Evolutionary conservation across 2,113 vertebrate species (phyloP).

Genomic region (Galbula dea): DNA sequence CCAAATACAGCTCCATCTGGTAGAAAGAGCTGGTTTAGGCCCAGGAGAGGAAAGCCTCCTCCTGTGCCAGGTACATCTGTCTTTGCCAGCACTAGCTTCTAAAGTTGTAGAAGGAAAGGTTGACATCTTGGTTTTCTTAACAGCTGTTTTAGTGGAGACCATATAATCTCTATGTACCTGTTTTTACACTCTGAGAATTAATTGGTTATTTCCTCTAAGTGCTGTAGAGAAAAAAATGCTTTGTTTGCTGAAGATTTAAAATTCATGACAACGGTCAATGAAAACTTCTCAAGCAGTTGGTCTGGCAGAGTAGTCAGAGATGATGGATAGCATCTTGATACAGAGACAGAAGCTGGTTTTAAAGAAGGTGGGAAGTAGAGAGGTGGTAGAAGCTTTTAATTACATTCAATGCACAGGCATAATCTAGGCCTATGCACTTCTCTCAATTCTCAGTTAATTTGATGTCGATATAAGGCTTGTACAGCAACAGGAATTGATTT

Average conservation of each 20-base stretch:
- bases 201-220: neutral
- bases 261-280: neutral
- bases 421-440: neutral
- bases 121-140: neutral
- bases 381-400: constrained; percentile 22
- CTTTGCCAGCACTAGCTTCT: neutral
- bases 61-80: neutral
- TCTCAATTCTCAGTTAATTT: neutral
- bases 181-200: neutral
- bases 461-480: neutral
- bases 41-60: neutral
- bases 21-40: neutral
- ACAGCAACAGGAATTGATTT: neutral
- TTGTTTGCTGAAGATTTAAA: neutral
- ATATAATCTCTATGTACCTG: neutral
- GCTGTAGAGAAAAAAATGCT: neutral
- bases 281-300: neutral
- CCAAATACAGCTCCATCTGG: neutral
- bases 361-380: neutral
- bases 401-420: neutral
- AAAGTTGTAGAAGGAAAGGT: neutral
- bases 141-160: neutral
- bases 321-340: neutral
- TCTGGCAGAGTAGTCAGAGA: neutral
- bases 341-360: neutral